A percentile compares a stretch with the other conserved stretches of the same genome.
These are phyloP conservation scores for Hedychridium roseum DNA, from an alignment of 2,888 invertebrate species.

Conservation along the genomic window DNA sequence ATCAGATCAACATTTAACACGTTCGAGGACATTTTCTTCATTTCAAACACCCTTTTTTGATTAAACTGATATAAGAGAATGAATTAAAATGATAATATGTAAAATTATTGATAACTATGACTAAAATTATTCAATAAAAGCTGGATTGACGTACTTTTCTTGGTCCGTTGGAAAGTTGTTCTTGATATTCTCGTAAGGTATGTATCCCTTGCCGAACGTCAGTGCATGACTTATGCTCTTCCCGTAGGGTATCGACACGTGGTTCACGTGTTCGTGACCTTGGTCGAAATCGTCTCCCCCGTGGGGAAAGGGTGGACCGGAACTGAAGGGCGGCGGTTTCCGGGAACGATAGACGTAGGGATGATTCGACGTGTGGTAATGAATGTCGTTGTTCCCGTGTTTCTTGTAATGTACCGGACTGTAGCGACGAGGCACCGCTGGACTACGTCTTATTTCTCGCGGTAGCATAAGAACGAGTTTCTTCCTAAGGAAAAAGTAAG, in stretches of 20 bases:
- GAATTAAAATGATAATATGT: neutral
- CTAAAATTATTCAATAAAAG: neutral
- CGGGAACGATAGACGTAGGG: constrained; percentile 11
- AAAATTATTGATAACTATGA: neutral
- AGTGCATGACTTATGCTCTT: constrained; percentile 44
- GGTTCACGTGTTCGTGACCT: constrained; percentile 41
- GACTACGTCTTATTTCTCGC: constrained; percentile 44
- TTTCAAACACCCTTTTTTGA: neutral
- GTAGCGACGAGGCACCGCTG: constrained; percentile 29
- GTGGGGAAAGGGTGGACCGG: constrained; percentile 28
- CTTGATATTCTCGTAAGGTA: constrained; percentile 49
- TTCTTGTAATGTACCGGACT: constrained; percentile 25
- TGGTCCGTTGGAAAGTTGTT: constrained; percentile 23
- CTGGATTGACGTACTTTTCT: constrained; percentile 23
- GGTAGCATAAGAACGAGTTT: constrained; percentile 48
- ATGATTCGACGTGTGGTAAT: neutral
- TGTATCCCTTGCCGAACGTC: constrained; percentile 50
- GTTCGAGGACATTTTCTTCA: neutral
- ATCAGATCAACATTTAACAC: neutral
- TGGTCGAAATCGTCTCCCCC: constrained; percentile 52
- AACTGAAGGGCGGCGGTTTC: constrained; percentile 12
- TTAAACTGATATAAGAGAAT: neutral
- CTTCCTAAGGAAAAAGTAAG: constrained; percentile 30
- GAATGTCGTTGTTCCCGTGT: constrained; percentile 9
- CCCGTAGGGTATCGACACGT: constrained; percentile 48